Evolutionary conservation across 2,797 vertebrate genomes (phyloP).

Genomic region (Arctocebus calabarensis): DNA sequence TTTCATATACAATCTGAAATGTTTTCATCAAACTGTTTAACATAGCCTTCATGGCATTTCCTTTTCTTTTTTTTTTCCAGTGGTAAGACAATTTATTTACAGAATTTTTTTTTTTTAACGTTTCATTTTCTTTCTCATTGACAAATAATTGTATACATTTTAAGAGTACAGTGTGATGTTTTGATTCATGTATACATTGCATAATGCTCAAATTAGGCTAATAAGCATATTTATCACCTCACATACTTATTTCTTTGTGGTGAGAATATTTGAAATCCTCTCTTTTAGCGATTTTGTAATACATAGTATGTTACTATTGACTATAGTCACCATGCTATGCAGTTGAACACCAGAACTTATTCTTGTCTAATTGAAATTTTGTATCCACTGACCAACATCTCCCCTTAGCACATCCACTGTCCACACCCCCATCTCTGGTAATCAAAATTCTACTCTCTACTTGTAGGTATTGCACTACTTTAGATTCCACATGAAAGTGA

Average conservation of each 20-base stretch:
- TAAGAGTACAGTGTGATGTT: neutral
- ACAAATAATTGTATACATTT: neutral
- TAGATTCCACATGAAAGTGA: neutral
- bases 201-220: neutral
- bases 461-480: neutral
- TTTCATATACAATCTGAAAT: no score
- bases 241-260: neutral
- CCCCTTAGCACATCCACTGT: neutral
- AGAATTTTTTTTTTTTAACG: neutral
- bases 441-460: neutral
- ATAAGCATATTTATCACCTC: neutral
- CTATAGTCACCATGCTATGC: neutral
- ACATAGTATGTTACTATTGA: neutral
- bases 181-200: neutral
- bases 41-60: no score
- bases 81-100: no score
- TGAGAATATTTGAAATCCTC: neutral
- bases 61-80: no score
- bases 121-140: neutral
- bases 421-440: neutral
- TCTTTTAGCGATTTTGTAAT: neutral
- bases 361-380: neutral
- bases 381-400: neutral
- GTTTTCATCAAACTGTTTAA: no score
- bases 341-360: neutral